phyloP scores from a whole-genome alignment of 2,797 vertebrate genomes.

The Distichodus sexfasciatus region DNA sequence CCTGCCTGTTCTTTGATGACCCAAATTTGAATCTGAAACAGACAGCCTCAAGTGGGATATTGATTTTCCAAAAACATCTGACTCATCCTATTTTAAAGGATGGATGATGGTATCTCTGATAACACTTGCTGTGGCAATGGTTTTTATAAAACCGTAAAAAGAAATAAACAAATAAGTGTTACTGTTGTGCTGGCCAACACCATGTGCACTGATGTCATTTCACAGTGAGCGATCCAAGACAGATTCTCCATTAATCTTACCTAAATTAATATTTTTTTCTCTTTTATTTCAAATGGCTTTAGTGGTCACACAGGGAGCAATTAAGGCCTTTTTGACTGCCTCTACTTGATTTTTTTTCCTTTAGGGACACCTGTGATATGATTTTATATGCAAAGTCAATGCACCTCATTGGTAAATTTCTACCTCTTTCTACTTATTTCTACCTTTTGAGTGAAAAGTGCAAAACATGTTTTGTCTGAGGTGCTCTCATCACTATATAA shows the following conservation, averaged over 20 bases:
- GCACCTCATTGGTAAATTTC: too few species aligned
- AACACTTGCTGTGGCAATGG: background rate
- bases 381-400: background rate
- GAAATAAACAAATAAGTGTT: background rate
- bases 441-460: too few species aligned
- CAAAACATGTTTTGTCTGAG: too few species aligned
- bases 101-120: background rate
- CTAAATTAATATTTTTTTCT: background rate
- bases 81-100: constrained; percentile 15
- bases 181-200: background rate
- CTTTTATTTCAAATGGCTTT: background rate
- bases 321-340: background rate
- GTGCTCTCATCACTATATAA: too few species aligned
- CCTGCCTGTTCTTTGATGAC: background rate
- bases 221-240: background rate
- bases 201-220: background rate
- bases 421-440: too few species aligned
- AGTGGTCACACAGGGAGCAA: background rate
- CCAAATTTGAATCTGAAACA: constrained; percentile 1
- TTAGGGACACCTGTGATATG: background rate
- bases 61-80: constrained; percentile 2
- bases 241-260: background rate
- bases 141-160: too few species aligned
- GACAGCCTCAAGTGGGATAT: background rate
- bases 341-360: background rate